Evolutionary conservation across 2,888 invertebrate species (phyloP).

Genomic region (Apamea crenata): DNA sequence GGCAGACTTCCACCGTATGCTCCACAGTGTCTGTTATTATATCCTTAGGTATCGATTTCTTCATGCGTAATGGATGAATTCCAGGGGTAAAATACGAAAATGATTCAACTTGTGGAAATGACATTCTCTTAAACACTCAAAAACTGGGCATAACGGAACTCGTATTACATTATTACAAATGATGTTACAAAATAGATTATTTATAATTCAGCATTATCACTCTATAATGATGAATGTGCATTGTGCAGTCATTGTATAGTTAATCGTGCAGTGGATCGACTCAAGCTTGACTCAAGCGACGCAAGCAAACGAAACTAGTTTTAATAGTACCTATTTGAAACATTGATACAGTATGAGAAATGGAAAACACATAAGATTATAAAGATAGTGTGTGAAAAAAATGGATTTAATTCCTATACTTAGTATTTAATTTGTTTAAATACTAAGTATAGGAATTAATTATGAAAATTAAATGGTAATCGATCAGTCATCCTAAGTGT

Average conservation of each 20-base stretch:
- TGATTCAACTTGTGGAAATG: neutral
- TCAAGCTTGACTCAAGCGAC: too few species aligned
- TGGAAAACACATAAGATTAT: neutral
- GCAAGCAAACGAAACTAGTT: slow-evolving; percentile 46
- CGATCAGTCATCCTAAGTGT: too few species aligned
- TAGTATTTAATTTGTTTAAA: too few species aligned
- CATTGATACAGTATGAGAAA: neutral
- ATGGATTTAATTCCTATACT: neutral
- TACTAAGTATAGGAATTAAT: too few species aligned
- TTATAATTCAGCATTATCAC: slow-evolving; percentile 30
- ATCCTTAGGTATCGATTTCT: neutral
- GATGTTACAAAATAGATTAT: neutral
- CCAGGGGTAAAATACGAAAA: neutral
- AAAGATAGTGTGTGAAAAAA: neutral
- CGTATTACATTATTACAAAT: neutral
- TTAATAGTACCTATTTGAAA: slow-evolving; percentile 22
- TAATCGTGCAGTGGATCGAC: slow-evolving; percentile 17
- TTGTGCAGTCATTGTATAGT: slow-evolving; percentile 32
- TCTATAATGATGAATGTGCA: slow-evolving; percentile 32
- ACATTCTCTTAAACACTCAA: neutral
- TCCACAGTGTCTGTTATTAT: too few species aligned
- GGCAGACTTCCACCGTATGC: too few species aligned
- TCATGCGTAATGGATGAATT: neutral
- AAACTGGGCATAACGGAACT: neutral
- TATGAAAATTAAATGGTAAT: neutral